These are phyloP conservation scores for Proisotoma minuta DNA, from an alignment of 2,888 invertebrate species.

Conservation along the genomic window DNA sequence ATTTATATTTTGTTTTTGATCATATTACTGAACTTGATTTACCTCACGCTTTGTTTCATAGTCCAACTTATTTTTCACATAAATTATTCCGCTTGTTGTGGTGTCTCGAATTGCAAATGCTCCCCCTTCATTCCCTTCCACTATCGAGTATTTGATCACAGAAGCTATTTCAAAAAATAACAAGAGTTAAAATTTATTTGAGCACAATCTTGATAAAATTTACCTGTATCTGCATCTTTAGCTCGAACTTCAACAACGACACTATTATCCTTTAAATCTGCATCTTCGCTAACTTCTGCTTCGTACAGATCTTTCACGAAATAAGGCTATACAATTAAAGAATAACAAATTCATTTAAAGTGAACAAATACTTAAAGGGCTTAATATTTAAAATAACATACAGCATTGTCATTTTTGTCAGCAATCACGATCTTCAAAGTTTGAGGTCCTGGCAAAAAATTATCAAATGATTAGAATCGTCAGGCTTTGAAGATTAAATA, in stretches of 20 bases:
- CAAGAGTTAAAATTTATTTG: neutral
- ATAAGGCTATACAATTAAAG: conserved; percentile 57
- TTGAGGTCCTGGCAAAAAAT: conserved; percentile 59
- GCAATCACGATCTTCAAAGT: conserved; percentile 85
- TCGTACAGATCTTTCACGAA: conserved; percentile 66
- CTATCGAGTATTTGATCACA: conserved; percentile 78
- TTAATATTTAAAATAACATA: neutral
- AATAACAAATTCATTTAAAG: neutral
- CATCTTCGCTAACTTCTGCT: conserved; percentile 63
- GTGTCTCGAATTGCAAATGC: conserved; percentile 75
- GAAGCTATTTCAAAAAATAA: conserved; percentile 58
- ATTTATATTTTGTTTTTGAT: too few relatives aligned
- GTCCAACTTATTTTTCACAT: conserved; percentile 71
- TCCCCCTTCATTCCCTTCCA: conserved; percentile 76
- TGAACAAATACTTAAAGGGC: neutral
- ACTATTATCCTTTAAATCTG: conserved; percentile 65
- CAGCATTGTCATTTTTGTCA: conserved; percentile 89
- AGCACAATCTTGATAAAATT: conserved; percentile 17
- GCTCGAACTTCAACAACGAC: conserved; percentile 84
- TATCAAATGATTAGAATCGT: neutral
- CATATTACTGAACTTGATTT: too few relatives aligned
- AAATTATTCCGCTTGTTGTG: conserved; percentile 72
- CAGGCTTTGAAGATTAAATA: neutral
- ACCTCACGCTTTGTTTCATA: conserved; percentile 71
- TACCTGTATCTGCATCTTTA: conserved; percentile 75